Base-by-base conservation (phyloP, 1,140 invertebrate species). In the Ostrea denselamellosa region DNA sequence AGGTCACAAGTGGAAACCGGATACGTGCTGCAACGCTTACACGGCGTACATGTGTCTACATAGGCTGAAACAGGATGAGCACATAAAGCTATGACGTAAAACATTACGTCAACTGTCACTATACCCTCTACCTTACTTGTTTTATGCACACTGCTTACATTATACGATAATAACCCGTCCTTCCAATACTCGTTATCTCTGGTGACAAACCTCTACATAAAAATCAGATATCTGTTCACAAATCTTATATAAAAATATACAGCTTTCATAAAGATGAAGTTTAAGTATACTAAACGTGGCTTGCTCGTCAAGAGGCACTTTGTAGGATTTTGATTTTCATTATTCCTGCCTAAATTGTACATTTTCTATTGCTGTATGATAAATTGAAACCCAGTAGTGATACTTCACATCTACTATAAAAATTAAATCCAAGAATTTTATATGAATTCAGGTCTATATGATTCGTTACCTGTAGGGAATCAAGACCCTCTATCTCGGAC, bases 401-500 rank as follows among this genome's bases (percentile, higher is more conserved):
- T 44, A 44, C 34, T 44, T 44, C 34, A 2, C 34, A 44, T 44
- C 5, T 5, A 44, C 1, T 44, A 44, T 44, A 44, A 5, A 44
- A 44, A 44, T 44, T 1, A 44, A 44, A 44, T 2, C 34, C 8
- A 53, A 56, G 14, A 56, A 8, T 17, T 2, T 56, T 56, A 8
- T 56, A 56, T 56, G n/a, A 62, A 17, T 62, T 19, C 56, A 19
- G 56, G 34, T 44, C 34, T 44, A 44, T 44, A 5, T 44, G 34
- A 44, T 44, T 44, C n/a, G 14, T 62, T 85, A 85, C 83, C 52
- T 58, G 52, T n/a, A 85, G 53, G 1, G 83, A 58, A 25, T 85
- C 83, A n/a, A 62, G 54, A 8, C 56, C 54, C 5, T 85, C 81
- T 8, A 88, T 81, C 53, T 92, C 90, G 7, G 92, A 92, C 8